A percentile compares a stretch with the other conserved stretches of the same genome.
Conservation (phyloP, 2,113 vertebrate genomes). For the Cyphomyrus discorhynchus region DNA sequence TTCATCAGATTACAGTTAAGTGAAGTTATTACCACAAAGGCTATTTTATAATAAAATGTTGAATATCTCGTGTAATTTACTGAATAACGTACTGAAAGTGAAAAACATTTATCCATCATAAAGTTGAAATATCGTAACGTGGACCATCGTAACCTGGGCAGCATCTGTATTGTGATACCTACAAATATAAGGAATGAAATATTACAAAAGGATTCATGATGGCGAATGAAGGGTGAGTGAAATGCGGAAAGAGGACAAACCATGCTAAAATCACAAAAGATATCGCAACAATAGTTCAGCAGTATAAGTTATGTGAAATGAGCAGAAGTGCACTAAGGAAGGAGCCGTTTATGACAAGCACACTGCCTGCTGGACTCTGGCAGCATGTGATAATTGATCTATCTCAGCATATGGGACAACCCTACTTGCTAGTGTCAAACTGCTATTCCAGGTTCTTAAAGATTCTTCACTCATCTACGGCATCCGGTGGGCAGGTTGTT, state of each 20-base stretch:
- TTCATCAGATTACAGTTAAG: too few species aligned
- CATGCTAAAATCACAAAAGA: neutral
- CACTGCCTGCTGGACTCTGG: neutral
- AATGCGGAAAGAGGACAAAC: neutral
- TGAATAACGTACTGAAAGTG: too few species aligned
- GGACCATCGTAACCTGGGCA: too few species aligned
- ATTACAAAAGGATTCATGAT: neutral
- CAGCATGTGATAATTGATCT: neutral
- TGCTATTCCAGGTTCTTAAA: neutral
- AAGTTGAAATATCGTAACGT: too few species aligned
- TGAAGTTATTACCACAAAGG: too few species aligned
- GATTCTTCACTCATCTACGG: neutral
- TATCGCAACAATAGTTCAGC: neutral
- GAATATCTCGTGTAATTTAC: too few species aligned
- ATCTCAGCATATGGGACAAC: neutral
- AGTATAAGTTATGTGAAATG: neutral
- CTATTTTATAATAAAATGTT: too few species aligned
- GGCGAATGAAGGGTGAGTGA: neutral
- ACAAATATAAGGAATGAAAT: neutral
- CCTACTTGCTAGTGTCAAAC: neutral
- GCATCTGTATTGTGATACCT: neutral
- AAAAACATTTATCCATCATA: too few species aligned
- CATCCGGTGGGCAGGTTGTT: neutral
- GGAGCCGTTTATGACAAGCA: neutral
- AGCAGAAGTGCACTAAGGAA: neutral